Evolutionary conservation across 2,888 invertebrate genomes (phyloP), one percentile per base, ranked within the genome.

Genomic region (Oscheius sp.): DNA sequence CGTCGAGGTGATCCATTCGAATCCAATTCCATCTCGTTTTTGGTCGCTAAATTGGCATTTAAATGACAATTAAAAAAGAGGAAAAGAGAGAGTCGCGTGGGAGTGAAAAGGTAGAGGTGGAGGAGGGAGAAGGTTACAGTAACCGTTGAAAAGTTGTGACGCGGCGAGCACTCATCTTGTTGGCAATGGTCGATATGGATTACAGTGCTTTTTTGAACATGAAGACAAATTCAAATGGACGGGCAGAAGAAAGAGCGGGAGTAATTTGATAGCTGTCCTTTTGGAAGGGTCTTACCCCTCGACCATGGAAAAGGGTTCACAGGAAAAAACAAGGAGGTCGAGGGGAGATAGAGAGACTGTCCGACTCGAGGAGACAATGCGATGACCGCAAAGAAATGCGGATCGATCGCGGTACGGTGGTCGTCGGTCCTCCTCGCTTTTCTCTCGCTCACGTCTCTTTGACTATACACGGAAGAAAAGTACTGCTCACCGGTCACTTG

Each of bases 351-450:
- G 41, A 21, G 43, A n/a, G 41, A 59, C 43, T 35, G 61, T 61
- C 61, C n/a, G 61, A 23, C 35, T 35, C 35, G 35, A 35, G 35
- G 5, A 66, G 66, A 66, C 66, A 66, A 43, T 49, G 66, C 52
- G 66, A 9, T 66, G 66, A 66, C 66, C 66, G 66, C 66, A 66
- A 66, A 66, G 52, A 52, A 52, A 66, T 66, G 52, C 66, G 49
- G 49, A 49, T 49, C 49, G 49, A 49, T 49, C 66, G 66, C 29
- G 13, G 45, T 16, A 49, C 49, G 16, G 58, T 58, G 27, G 58
- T 41, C 23, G 6, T n/a, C 12, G 43, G 61, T 61, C 61, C 46
- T 25, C 66, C 35, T 35, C 35, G 3, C 9, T 35, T 35, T 9
- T 35, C 35, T 35, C 35, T 35, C 35, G 35, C 35, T 35, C 35